Percentiles rank a stretch among this genome's conserved stretches.
phyloP scores from a whole-genome alignment of 2,797 vertebrate species.

The Brachymystax lenok region DNA sequence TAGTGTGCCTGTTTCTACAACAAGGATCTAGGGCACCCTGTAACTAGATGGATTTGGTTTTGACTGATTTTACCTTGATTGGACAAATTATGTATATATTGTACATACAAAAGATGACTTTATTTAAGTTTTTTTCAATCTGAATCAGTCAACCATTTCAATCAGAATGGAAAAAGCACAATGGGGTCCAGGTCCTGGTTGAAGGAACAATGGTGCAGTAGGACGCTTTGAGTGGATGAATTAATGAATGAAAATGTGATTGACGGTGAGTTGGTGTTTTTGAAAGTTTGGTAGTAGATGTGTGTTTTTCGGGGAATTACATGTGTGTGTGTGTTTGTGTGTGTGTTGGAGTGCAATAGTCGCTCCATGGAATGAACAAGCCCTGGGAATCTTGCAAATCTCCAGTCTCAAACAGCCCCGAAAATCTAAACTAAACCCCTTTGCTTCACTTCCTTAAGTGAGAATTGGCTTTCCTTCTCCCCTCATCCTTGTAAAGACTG shows the following conservation, averaged over 20 bases:
- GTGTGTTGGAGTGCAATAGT: conserved; percentile 25
- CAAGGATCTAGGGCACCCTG: conserved; percentile 35
- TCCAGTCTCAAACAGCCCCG: conserved; percentile 63
- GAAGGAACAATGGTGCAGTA: conserved; percentile 67
- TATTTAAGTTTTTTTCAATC: not conserved
- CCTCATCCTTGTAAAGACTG: conserved; percentile 55
- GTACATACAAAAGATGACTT: no score
- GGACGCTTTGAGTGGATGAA: conserved; percentile 66
- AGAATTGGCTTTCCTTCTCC: conserved; percentile 7
- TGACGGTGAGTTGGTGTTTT: conserved; percentile 25
- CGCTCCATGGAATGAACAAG: conserved; percentile 45
- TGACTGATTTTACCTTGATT: not conserved
- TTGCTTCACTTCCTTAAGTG: not conserved
- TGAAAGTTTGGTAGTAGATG: conserved; percentile 38
- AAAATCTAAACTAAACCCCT: not conserved
- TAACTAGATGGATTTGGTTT: not conserved
- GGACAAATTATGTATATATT: not conserved
- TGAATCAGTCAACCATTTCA: not conserved
- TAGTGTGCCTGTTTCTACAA: conserved; percentile 73
- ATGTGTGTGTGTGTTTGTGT: conserved; percentile 44
- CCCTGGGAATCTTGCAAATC: conserved; percentile 65
- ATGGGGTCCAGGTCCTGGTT: conserved; percentile 54
- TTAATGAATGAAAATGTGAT: conserved; percentile 27
- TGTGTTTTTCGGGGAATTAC: conserved; percentile 29
- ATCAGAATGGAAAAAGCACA: not conserved